Evolutionary conservation across 1,140 invertebrate genomes (phyloP).

Genomic region (Drosophila orosa): DNA sequence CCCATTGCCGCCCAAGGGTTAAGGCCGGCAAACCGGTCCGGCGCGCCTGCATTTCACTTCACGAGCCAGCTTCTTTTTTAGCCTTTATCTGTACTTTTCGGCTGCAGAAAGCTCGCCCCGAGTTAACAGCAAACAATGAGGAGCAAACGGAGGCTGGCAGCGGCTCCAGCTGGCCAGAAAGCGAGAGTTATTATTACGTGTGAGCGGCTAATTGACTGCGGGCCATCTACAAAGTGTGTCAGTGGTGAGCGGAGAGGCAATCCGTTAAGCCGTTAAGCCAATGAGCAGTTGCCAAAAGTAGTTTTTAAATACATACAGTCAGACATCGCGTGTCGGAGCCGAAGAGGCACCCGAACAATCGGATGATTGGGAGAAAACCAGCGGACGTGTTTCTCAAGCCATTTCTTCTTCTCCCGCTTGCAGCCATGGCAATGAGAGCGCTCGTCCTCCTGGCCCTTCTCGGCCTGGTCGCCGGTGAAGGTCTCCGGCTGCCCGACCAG

Average conservation of each 20-base stretch:
- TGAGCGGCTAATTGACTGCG: constrained; percentile 59
- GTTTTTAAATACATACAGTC: constrained; percentile 1
- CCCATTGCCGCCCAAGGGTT: constrained; percentile 65
- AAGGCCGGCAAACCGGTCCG: constrained; percentile 57
- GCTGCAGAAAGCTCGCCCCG: constrained; percentile 58
- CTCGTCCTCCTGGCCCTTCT: constrained; percentile 57
- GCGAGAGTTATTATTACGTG: constrained; percentile 81
- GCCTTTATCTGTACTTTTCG: constrained; percentile 39
- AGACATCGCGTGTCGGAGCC: constrained; percentile 23
- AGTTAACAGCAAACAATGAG: constrained; percentile 38
- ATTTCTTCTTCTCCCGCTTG: constrained; percentile 46
- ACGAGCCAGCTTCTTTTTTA: constrained; percentile 25
- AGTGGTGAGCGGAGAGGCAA: constrained; percentile 47
- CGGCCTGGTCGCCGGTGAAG: constrained; percentile 85
- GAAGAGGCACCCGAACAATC: constrained; percentile 26
- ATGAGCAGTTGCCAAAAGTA: constrained; percentile 61
- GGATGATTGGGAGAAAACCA: constrained; percentile 61
- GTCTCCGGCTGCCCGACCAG: constrained; percentile 86
- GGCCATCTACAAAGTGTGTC: constrained; percentile 50
- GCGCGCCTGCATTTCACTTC: constrained; percentile 70
- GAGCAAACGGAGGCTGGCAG: constrained; percentile 23
- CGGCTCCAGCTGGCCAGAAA: constrained; percentile 50
- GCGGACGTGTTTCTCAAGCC: constrained; percentile 33
- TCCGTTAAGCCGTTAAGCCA: constrained; percentile 50
- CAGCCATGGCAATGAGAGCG: constrained; percentile 69